Evolutionary conservation across 2,888 invertebrate genomes (phyloP).

Genomic region (Chrysolina americana): DNA sequence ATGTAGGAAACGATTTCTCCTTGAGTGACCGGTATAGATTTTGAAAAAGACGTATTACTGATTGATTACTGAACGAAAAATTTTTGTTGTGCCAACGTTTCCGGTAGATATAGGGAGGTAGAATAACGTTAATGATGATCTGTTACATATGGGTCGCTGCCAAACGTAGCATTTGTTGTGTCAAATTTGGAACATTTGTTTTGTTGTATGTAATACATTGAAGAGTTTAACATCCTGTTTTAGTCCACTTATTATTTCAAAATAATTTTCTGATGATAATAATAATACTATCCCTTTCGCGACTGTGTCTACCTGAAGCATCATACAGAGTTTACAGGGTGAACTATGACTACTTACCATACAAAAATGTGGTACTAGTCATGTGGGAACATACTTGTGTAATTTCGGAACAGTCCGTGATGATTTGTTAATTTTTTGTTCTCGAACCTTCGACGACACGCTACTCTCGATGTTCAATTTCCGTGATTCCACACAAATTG

Average conservation of each 20-base stretch:
- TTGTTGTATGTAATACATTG: not conserved
- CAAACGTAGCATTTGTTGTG: not conserved
- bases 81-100: constrained; percentile 8
- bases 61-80: not conserved
- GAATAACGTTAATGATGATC: not conserved
- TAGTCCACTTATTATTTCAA: not conserved
- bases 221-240: not conserved
- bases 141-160: not conserved
- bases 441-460: no score
- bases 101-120: not conserved
- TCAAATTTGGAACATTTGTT: not conserved
- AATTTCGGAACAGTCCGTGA: no score
- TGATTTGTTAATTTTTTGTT: no score
- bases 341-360: no score
- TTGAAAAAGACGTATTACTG: not conserved
- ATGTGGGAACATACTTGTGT: no score
- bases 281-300: no score
- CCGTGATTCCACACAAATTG: no score
- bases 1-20: not conserved
- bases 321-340: no score
- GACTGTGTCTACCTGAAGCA: no score
- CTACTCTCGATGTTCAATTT: no score
- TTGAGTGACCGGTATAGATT: not conserved
- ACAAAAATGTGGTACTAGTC: no score
- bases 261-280: no score